Evolutionary conservation across 1,140 invertebrate species (phyloP).

Genomic region (Cyclina sinensis): DNA sequence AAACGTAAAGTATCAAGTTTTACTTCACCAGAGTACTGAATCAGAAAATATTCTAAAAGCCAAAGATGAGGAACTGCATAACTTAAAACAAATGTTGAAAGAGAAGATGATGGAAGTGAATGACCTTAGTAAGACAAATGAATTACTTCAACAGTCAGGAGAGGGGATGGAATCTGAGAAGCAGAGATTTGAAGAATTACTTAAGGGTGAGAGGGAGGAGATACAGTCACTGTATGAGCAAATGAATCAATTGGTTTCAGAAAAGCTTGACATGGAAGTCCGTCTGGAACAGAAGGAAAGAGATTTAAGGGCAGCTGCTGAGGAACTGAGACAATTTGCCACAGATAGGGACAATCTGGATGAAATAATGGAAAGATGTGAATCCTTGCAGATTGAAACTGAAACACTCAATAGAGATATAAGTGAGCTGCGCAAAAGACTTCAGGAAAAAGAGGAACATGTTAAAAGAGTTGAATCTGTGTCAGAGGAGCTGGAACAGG

Average conservation of each 20-base stretch:
- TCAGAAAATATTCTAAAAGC: constrained; percentile 43
- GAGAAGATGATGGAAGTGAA: constrained; percentile 54
- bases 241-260: constrained; percentile 63
- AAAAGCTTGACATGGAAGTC: constrained; percentile 60
- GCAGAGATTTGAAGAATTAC: constrained; percentile 52
- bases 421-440: constrained; percentile 16
- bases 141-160: constrained; percentile 39
- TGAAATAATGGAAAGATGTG: constrained; percentile 38
- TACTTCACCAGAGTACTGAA: constrained; percentile 52
- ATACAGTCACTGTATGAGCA: constrained; percentile 63
- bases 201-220: constrained; percentile 62
- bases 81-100: constrained; percentile 47
- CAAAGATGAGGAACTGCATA: constrained; percentile 48
- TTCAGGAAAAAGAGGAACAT: constrained; percentile 65
- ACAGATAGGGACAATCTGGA: constrained; percentile 57
- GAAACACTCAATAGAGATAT: constrained; percentile 39
- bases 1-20: constrained; percentile 53
- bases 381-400: constrained; percentile 48
- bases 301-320: constrained; percentile 61
- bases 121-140: constrained; percentile 62
- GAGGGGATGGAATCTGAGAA: constrained; percentile 50
- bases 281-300: constrained; percentile 59
- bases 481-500: constrained; percentile 57
- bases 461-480: constrained; percentile 63
- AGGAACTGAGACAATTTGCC: constrained; percentile 59